phyloP scores from a whole-genome alignment of 2,113 vertebrate genomes.

The Lagopus muta region DNA sequence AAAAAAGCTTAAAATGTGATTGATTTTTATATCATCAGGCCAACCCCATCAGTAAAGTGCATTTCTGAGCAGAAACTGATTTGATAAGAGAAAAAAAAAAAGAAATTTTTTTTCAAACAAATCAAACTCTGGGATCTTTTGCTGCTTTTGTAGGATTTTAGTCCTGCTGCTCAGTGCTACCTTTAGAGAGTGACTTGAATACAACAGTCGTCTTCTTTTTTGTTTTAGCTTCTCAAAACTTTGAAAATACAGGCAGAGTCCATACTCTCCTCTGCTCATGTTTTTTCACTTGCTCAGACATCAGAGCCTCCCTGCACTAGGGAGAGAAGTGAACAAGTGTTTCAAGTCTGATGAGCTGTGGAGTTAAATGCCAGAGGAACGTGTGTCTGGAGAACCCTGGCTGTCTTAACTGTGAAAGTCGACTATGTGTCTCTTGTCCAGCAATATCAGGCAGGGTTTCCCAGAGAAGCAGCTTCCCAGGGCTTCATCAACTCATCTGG shows the following conservation, averaged over 20 bases:
- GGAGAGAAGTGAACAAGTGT: neutral
- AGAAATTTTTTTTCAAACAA: neutral
- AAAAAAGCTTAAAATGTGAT: neutral
- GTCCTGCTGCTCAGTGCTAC: neutral
- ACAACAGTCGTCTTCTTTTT: neutral
- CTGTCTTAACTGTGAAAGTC: neutral
- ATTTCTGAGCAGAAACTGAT: neutral
- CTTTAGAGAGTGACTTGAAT: neutral
- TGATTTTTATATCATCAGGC: neutral
- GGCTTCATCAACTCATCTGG: neutral
- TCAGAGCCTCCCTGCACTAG: neutral
- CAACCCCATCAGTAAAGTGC: neutral
- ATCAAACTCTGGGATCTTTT: neutral
- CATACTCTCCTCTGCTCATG: neutral
- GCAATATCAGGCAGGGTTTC: neutral
- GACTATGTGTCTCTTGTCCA: neutral
- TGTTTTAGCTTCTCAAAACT: no score
- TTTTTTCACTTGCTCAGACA: neutral
- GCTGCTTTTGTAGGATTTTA: neutral
- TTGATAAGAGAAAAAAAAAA: neutral
- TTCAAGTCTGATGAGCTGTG: neutral
- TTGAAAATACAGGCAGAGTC: neutral
- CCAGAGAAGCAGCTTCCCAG: neutral
- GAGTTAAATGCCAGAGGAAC: neutral
- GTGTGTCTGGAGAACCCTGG: neutral